Percentiles rank a stretch among this genome's conserved stretches.
These are phyloP conservation scores for Eupithecia centaureata DNA, from an alignment of 2,888 invertebrate species.

Conservation along the genomic window DNA sequence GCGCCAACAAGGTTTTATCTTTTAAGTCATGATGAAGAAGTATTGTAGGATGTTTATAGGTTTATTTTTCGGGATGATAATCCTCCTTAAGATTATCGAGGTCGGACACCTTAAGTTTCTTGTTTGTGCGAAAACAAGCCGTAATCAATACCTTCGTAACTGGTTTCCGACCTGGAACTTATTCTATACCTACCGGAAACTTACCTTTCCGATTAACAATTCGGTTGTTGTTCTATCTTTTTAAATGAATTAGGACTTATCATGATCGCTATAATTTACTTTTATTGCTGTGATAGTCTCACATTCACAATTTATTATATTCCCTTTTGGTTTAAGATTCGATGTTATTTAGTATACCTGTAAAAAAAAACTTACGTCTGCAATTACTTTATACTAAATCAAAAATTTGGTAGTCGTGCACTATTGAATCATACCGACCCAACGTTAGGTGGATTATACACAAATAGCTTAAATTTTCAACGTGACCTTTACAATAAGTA, in stretches of 20 bases:
- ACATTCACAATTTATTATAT: too few relatives aligned
- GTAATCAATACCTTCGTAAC: constrained; percentile 17
- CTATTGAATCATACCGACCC: too few relatives aligned
- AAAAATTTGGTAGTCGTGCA: too few relatives aligned
- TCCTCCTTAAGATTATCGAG: constrained; percentile 7
- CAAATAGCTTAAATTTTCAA: too few relatives aligned
- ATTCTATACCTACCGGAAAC: constrained; percentile 19
- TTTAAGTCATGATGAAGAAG: background rate
- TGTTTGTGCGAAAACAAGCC: constrained; percentile 22
- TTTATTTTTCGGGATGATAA: constrained; percentile 11
- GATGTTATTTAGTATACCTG: too few relatives aligned
- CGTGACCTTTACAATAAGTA: too few relatives aligned
- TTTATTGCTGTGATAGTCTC: too few relatives aligned
- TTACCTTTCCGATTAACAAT: constrained; percentile 4
- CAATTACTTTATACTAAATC: too few relatives aligned
- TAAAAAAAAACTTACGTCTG: too few relatives aligned
- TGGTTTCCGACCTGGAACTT: constrained; percentile 29
- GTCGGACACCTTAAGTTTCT: constrained; percentile 12
- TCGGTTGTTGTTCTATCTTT: constrained; percentile 6
- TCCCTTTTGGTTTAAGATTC: too few relatives aligned
- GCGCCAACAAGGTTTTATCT: background rate
- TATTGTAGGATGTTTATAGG: background rate
- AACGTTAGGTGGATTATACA: too few relatives aligned
- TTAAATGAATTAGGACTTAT: constrained; percentile 3
- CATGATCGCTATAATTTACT: background rate